Base-by-base conservation (phyloP, 2,113 vertebrate species). In the Dolichotis patagonum region DNA sequence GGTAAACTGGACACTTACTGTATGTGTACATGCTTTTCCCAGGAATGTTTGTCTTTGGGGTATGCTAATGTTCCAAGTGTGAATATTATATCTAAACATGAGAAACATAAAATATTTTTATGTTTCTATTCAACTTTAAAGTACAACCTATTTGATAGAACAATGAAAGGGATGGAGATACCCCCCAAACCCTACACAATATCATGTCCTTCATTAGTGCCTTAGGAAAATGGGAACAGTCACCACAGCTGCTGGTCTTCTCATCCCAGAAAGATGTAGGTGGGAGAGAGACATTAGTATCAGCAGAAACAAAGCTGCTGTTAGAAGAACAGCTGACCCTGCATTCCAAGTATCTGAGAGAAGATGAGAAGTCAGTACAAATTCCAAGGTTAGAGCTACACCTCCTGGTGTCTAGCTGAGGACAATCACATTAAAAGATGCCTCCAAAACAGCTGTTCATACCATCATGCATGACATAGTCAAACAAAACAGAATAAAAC, bases 291-390 rank as follows among this genome's bases (percentile, higher is more conserved):
- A 97, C 86, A 96, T 81, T 32, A 65, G 24, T 7, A 89, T 28
- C 96, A 97, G 65, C 96, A 97, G 97, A 83, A 93, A 46, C 92
- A 81, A 97, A 95, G 95, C 83, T 96, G 43, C 86, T 95, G 90
- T 93, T 96, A 95, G 73, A 95, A 98, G 98, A 96, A 97, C 77
- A 95, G 88, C 91, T 97, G 95, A 98, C 65, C 94, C 81, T 65
- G 94, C 75, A 38, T 46, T 24, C 32, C 83, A 84, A 90, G 26
- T 0, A 38, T 41, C 87, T 87, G 28, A 58, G 9, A 19, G 60
- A 85, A 52, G 14, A 22, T 32, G 41, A 85, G 9, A 30, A 28
- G 43, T 9, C 16, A 60, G 19, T 26, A 54, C 10, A 54, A 67
- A 49, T 30, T 7, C 11, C 30, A 83, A n/a, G 38, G 41, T 17